Evolutionary conservation across 2,888 invertebrate genomes (phyloP).

Genomic region (Actias luna): DNA sequence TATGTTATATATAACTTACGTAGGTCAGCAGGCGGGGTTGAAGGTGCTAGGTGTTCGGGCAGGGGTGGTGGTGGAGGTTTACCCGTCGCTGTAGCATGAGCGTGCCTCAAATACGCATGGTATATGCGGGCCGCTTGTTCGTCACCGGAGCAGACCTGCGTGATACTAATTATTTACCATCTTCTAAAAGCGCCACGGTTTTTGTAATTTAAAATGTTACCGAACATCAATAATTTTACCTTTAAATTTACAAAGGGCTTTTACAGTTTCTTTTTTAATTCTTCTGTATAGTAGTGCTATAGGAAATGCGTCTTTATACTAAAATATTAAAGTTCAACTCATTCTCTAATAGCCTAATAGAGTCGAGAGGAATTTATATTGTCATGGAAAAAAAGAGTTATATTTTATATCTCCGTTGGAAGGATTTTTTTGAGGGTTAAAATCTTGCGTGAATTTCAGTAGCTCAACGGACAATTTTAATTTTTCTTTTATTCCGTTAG

Average conservation of each 20-base stretch:
- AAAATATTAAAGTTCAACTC: too few relatives aligned
- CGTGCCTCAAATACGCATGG: slow-evolving; percentile 73
- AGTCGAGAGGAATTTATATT: too few relatives aligned
- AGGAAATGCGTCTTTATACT: too few relatives aligned
- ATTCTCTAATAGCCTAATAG: too few relatives aligned
- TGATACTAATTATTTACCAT: background rate
- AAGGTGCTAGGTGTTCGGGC: slow-evolving; percentile 59
- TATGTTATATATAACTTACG: slow-evolving; percentile 26
- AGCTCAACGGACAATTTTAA: too few relatives aligned
- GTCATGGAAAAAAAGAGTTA: too few relatives aligned
- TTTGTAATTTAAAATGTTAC: background rate
- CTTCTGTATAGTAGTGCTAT: too few relatives aligned
- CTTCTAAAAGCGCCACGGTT: background rate
- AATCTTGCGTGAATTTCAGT: too few relatives aligned
- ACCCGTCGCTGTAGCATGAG: slow-evolving; percentile 73
- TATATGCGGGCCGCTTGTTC: slow-evolving; percentile 74
- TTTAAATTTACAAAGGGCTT: background rate
- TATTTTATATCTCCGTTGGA: too few relatives aligned
- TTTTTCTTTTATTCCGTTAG: too few relatives aligned
- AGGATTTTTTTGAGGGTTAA: too few relatives aligned
- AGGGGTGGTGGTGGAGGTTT: slow-evolving; percentile 71
- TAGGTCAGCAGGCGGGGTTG: slow-evolving; percentile 30
- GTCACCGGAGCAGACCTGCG: slow-evolving; percentile 67
- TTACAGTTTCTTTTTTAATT: background rate
- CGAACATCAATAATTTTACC: background rate